phyloP scores from a whole-genome alignment of 2,797 vertebrate genomes.

The Gymnoscopelus braueri region DNA sequence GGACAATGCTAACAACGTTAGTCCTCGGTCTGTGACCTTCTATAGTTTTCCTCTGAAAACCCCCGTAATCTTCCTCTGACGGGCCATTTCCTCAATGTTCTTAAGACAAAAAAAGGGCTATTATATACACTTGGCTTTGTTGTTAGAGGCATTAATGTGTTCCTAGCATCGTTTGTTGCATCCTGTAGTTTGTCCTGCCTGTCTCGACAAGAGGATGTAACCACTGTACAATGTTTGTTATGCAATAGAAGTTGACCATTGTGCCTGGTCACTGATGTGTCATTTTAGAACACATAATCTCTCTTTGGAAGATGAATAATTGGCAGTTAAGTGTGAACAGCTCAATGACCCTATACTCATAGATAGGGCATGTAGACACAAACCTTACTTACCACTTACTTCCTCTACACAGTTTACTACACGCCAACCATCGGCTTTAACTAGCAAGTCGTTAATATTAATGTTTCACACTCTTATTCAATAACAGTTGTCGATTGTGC shows the following conservation, averaged over 20 bases:
- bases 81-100: not conserved
- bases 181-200: conserved; percentile 9
- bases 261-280: not conserved
- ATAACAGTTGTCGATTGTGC: too few relatives aligned
- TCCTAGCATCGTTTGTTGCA: conserved; percentile 11
- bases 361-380: too few relatives aligned
- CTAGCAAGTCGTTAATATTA: too few relatives aligned
- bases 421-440: too few relatives aligned
- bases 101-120: too few relatives aligned
- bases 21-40: conserved; percentile 1
- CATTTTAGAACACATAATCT: not conserved
- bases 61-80: not conserved
- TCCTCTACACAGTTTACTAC: too few relatives aligned
- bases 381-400: too few relatives aligned
- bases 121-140: not conserved
- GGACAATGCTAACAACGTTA: conserved; percentile 27
- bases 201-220: conserved; percentile 7
- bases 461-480: too few relatives aligned
- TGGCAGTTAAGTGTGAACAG: too few relatives aligned
- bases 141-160: not conserved
- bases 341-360: too few relatives aligned
- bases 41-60: not conserved
- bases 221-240: not conserved
- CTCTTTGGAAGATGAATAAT: not conserved
- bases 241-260: not conserved